Conservation (phyloP, 2,113 vertebrate species). For the Empidonax alnorum region DNA sequence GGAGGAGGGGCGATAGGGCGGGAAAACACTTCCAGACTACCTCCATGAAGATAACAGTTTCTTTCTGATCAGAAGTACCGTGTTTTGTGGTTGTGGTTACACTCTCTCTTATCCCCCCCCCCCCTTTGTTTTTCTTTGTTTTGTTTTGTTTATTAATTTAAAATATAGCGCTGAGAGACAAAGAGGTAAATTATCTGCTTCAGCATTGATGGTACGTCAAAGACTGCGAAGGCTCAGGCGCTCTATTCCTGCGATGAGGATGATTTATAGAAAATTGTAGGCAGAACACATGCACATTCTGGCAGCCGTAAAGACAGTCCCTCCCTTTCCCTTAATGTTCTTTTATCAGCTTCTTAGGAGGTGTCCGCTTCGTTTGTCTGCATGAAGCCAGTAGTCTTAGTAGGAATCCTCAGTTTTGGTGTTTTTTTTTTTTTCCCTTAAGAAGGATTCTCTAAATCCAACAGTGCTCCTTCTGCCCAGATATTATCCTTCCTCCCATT, state of each 20-base stretch:
- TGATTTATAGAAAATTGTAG: conserved; percentile 77
- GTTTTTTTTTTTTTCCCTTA: neutral
- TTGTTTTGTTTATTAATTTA: neutral
- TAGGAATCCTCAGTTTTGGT: conserved; percentile 16
- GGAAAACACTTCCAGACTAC: neutral
- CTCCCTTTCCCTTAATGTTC: conserved; percentile 66
- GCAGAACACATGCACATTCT: conserved; percentile 67
- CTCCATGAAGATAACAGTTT: neutral
- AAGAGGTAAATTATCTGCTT: conserved; percentile 76
- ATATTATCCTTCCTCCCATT: conserved; percentile 19
- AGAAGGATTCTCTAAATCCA: conserved; percentile 34
- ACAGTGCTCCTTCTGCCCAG: neutral
- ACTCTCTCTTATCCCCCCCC: neutral
- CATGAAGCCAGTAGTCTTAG: conserved; percentile 24
- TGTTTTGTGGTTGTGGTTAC: neutral
- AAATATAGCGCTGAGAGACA: conserved; percentile 63
- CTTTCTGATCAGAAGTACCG: neutral
- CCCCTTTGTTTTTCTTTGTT: rapidly evolving
- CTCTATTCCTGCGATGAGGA: conserved; percentile 67
- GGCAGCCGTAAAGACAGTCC: conserved; percentile 59
- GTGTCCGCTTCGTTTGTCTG: conserved; percentile 61
- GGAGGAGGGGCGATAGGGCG: neutral
- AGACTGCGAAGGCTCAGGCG: conserved; percentile 69
- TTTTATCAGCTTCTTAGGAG: conserved; percentile 71
- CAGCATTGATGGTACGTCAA: conserved; percentile 62